Percentiles rank a stretch among this genome's conserved stretches.
These are phyloP conservation scores for Ruditapes philippinarum DNA, from an alignment of 1,140 invertebrate species.

Conservation along the genomic window DNA sequence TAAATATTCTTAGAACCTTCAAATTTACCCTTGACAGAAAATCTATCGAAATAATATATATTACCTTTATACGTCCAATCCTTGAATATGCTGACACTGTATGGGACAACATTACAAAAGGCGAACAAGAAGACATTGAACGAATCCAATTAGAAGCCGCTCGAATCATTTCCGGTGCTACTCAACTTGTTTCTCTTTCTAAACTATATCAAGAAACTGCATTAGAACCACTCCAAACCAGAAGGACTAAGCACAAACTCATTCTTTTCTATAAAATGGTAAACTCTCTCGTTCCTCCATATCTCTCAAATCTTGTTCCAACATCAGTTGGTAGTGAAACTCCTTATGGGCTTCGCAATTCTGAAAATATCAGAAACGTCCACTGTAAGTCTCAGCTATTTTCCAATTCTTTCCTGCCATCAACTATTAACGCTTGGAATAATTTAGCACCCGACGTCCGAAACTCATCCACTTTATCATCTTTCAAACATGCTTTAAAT, in stretches of 20 bases:
- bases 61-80: slow-evolving; percentile 4
- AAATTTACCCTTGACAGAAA: neutral
- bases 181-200: neutral
- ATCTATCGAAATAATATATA: slow-evolving; percentile 25
- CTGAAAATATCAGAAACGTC: neutral
- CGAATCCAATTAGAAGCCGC: neutral
- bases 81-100: slow-evolving; percentile 24
- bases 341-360: slow-evolving; percentile 5
- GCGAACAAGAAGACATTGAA: slow-evolving; percentile 7
- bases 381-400: neutral
- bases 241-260: neutral
- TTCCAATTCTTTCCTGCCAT: neutral
- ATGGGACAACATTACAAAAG: neutral
- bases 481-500: neutral
- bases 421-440: neutral
- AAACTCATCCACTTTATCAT: neutral
- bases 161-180: neutral
- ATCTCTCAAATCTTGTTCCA: slow-evolving; percentile 21
- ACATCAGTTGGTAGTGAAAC: neutral
- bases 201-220: neutral
- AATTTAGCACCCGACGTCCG: neutral
- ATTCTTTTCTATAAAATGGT: slow-evolving; percentile 10
- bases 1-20: neutral
- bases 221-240: neutral
- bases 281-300: neutral